Evolutionary conservation across 2,113 vertebrate genomes (phyloP).

Genomic region (Butastur rufipennis): DNA sequence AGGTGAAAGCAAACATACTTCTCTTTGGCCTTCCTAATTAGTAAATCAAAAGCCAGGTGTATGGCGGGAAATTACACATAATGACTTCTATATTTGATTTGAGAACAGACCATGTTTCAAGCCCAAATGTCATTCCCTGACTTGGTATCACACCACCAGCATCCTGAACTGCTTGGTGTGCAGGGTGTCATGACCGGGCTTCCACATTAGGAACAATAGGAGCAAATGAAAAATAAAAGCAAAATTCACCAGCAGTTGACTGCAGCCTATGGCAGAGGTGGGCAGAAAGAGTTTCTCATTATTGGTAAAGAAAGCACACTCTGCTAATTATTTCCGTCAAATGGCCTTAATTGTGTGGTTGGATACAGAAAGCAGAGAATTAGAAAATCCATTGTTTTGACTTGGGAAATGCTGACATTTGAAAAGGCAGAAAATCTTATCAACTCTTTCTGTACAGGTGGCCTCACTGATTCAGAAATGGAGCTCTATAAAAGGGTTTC

Average conservation of each 20-base stretch:
- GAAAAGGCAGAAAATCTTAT: neutral
- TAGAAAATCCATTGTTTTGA: neutral
- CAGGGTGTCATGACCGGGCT: neutral
- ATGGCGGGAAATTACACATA: neutral
- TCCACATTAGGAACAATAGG: accelerated
- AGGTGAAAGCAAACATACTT: neutral
- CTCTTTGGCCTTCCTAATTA: neutral
- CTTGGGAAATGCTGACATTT: neutral
- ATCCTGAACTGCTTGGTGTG: neutral
- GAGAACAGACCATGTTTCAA: neutral
- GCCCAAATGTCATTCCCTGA: neutral
- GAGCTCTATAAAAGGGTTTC: neutral
- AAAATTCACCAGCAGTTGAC: neutral
- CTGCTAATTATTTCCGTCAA: neutral
- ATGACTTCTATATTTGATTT: neutral
- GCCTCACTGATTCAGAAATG: neutral
- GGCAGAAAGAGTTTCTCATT: neutral
- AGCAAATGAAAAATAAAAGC: neutral
- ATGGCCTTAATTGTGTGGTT: neutral
- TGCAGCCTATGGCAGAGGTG: neutral
- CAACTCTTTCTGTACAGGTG: neutral
- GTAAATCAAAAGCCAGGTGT: neutral
- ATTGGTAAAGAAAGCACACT: neutral
- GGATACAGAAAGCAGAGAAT: neutral
- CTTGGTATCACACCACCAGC: accelerated